Evolutionary conservation across 1,140 invertebrate genomes (phyloP), one percentile per base, ranked within the genome.

Genomic region (Sminthurides bifidus): DNA sequence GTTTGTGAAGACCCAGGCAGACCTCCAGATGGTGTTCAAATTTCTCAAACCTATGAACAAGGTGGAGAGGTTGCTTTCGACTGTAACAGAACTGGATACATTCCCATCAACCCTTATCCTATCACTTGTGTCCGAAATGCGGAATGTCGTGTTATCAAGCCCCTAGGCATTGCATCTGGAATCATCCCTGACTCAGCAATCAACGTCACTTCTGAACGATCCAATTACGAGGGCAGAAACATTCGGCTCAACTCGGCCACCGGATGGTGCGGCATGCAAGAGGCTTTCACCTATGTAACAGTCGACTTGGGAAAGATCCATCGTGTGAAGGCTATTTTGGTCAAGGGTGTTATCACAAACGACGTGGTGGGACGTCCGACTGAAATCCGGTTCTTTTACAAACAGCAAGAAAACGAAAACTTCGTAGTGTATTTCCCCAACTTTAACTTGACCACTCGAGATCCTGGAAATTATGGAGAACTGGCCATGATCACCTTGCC

Each of bases 401-500:
- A 96, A 73, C 85, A 90, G 73, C 77, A 85, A 3, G 90, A 92
- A 71, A 82, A 74, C 63, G 91, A 94, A 69, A 93, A 94, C 66
- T 95, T 93, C 66, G 89, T 94, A 6, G 88, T 94, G 0, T 95
- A 95, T 65, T 94, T 92, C 75, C 91, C 92, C 14, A 93, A 94
- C 66, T 93, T 93, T 68, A 94, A 92, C 70, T 70, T 93, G 23
- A 92, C 89, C 0, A 90, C 88, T 79, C 75, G 87, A 58, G 88
- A 92, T 70, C 88, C 90, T 24, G 91, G 91, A 62, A 93, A 92
- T 69, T 92, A 90, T 69, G 90, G 90, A 48, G 91, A 94, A 75
- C 70, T 96, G 33, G 89, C 92, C 2, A 92, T 94, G 84, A 94
- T 96, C 45, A 90, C 87, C 4, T 69, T 97, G 49, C 91, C 92